Conservation (phyloP, 2,888 invertebrate species). For the Melolontha melolontha region DNA sequence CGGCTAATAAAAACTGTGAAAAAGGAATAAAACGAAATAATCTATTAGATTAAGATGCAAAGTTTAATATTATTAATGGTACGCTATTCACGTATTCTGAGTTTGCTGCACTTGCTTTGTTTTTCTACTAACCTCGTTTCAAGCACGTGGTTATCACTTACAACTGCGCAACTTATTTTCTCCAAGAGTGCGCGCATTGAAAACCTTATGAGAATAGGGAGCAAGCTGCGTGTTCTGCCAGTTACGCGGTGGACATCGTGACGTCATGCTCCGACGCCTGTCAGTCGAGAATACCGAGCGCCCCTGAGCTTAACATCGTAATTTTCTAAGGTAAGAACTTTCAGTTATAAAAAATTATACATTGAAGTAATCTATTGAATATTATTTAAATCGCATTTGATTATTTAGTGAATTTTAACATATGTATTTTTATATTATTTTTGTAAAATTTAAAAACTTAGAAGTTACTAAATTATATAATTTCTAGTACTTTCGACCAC, state of each 20-base stretch:
- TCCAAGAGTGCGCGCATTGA: slow-evolving; percentile 26
- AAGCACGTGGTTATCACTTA: slow-evolving; percentile 20
- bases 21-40: no score
- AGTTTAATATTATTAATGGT: no score
- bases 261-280: slow-evolving; percentile 40
- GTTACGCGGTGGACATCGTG: slow-evolving; percentile 42
- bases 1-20: no score
- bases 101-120: slow-evolving; percentile 11
- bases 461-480: no score
- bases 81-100: no score
- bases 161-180: slow-evolving; percentile 37
- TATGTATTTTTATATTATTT: no score
- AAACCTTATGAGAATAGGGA: slow-evolving; percentile 12
- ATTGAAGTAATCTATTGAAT: neutral
- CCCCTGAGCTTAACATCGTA: slow-evolving; percentile 23
- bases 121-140: slow-evolving; percentile 30
- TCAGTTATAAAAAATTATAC: neutral
- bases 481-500: no score
- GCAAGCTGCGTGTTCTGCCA: slow-evolving; percentile 37
- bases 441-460: no score
- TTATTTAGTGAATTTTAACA: no score
- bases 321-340: slow-evolving; percentile 29
- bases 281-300: slow-evolving; percentile 19
- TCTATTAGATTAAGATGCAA: no score
- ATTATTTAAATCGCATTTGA: no score